Conservation (phyloP, 2,888 invertebrate genomes). For the Aspidiotus rigidus region DNA sequence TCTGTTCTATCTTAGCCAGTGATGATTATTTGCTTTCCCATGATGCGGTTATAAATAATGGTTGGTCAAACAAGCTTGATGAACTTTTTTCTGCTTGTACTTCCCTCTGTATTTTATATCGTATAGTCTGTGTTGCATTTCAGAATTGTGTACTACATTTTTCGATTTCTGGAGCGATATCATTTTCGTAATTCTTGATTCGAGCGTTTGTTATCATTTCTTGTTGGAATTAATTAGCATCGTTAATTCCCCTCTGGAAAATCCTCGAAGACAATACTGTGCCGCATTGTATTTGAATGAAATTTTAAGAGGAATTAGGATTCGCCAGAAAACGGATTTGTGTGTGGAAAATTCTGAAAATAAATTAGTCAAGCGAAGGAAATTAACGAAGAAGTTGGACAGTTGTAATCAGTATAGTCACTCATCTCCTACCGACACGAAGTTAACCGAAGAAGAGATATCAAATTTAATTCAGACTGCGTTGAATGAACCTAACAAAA, state of each 20-base stretch:
- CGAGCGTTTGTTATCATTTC: constrained; percentile 10
- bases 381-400: too few relatives aligned
- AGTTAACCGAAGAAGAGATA: too few relatives aligned
- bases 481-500: too few relatives aligned
- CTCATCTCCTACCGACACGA: too few relatives aligned
- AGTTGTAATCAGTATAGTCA: too few relatives aligned
- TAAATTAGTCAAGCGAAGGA: too few relatives aligned
- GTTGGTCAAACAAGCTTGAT: neutral
- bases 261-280: neutral
- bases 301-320: constrained; percentile 10
- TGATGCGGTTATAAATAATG: neutral
- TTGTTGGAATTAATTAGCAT: neutral
- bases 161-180: constrained; percentile 8
- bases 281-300: constrained; percentile 15
- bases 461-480: too few relatives aligned
- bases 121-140: neutral
- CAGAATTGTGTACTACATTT: neutral
- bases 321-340: neutral
- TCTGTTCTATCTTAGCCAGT: neutral
- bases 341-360: neutral
- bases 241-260: neutral
- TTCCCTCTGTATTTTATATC: neutral
- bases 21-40: neutral
- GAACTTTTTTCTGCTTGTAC: neutral
- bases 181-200: constrained; percentile 1